Conservation (phyloP, 2,113 vertebrate species). For the Plecturocebus donacophilus region DNA sequence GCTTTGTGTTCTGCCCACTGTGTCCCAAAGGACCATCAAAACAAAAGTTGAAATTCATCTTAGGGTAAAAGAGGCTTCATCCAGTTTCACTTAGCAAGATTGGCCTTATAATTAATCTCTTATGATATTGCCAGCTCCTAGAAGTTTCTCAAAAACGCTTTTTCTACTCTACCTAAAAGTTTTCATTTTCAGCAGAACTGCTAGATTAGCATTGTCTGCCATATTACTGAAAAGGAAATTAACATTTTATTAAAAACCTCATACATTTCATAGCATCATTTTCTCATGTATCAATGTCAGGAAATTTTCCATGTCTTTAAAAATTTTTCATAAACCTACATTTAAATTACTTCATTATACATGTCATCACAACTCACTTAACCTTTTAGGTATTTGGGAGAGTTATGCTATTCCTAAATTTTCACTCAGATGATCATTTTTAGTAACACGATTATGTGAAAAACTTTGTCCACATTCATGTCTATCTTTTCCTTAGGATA, state of each 20-base stretch:
- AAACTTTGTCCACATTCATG: neutral
- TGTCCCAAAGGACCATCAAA: neutral
- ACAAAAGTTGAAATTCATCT: neutral
- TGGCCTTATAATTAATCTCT: neutral
- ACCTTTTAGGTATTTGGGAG: neutral
- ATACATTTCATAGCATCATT: neutral
- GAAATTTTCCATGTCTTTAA: neutral
- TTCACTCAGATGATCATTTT: neutral
- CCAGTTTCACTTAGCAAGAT: neutral
- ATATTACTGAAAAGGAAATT: neutral
- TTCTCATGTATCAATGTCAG: neutral
- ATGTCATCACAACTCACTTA: neutral
- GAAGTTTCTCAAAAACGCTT: neutral
- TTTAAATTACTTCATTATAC: neutral
- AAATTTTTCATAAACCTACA: neutral
- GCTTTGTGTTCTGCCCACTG: neutral
- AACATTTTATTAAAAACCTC: neutral
- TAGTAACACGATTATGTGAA: neutral
- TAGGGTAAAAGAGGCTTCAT: neutral
- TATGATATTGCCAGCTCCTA: neutral
- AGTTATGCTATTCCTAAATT: neutral
- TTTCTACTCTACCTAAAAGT: neutral
- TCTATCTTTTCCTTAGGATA: neutral
- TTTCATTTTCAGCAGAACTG: neutral
- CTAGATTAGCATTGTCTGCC: neutral